A percentile compares a stretch with the other conserved stretches of the same genome.
phyloP scores from a whole-genome alignment of 2,797 vertebrate species.

The Arnoldichthys spilopterus region DNA sequence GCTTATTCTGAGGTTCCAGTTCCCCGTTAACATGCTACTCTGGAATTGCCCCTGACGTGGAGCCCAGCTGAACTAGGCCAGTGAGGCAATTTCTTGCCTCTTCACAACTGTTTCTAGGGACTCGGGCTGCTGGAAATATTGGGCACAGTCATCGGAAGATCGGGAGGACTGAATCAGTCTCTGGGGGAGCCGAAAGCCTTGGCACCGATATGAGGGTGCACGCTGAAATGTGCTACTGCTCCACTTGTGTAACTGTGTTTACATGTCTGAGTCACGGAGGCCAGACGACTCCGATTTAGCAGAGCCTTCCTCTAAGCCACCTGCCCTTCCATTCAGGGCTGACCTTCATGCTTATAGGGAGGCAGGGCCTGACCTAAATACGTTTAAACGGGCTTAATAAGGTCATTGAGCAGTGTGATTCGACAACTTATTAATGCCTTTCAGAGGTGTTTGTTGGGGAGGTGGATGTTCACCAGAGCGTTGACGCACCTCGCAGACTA shows the following conservation, averaged over 20 bases:
- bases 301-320: conserved; percentile 75
- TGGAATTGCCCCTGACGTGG: conserved; percentile 9
- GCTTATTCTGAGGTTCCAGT: not conserved
- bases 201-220: conserved; percentile 19
- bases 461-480: not conserved
- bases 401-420: conserved; percentile 51
- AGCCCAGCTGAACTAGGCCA: conserved; percentile 7
- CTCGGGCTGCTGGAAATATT: not conserved
- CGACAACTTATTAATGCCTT: conserved; percentile 36
- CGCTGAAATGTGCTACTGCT: conserved; percentile 31
- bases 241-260: conserved; percentile 70
- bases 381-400: conserved; percentile 63
- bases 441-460: conserved; percentile 27
- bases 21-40: conserved; percentile 11
- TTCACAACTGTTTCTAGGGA: not conserved
- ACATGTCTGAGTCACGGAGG: conserved; percentile 64
- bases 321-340: conserved; percentile 74
- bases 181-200: conserved; percentile 8
- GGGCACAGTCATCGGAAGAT: conserved; percentile 3
- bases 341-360: conserved; percentile 77
- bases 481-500: not conserved
- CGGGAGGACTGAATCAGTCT: conserved; percentile 13
- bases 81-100: not conserved
- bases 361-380: conserved; percentile 78
- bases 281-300: conserved; percentile 77